phyloP scores from a whole-genome alignment of 2,113 vertebrate genomes.

The Myrmophylax atrothorax region DNA sequence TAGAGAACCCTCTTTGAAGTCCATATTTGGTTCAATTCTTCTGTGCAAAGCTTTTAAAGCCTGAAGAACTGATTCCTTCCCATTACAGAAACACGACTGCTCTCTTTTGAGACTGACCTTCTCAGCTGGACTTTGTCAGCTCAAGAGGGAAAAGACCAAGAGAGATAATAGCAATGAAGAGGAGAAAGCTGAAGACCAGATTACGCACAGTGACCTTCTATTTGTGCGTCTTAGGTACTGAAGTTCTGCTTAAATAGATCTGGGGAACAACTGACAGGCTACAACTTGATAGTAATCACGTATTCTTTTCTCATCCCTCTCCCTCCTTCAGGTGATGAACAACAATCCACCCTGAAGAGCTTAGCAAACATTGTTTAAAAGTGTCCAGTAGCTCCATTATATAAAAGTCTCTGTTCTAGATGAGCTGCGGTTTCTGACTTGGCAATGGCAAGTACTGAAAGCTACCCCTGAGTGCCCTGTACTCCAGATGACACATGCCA shows the following conservation, averaged over 20 bases:
- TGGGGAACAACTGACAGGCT: neutral
- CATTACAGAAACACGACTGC: neutral
- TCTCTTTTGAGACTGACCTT: neutral
- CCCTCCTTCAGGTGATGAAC: neutral
- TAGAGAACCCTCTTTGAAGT: neutral
- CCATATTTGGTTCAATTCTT: neutral
- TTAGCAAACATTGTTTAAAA: neutral
- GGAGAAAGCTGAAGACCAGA: neutral
- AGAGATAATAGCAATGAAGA: neutral
- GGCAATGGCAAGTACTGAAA: neutral
- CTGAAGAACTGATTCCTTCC: neutral
- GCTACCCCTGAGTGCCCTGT: fast-evolving
- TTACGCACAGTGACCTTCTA: neutral
- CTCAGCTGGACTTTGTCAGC: constrained; percentile 3
- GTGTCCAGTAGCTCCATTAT: neutral
- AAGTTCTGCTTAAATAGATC: neutral
- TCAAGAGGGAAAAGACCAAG: neutral
- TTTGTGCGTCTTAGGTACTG: neutral
- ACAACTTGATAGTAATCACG: neutral
- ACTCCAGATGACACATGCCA: neutral
- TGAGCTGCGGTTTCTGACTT: neutral
- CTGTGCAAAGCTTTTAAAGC: neutral
- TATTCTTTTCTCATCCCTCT: neutral
- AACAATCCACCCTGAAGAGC: neutral
- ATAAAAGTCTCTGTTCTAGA: neutral